Base-by-base conservation (phyloP, 2,797 vertebrate genomes). In the Oryzias dopingdopingensis region DNA sequence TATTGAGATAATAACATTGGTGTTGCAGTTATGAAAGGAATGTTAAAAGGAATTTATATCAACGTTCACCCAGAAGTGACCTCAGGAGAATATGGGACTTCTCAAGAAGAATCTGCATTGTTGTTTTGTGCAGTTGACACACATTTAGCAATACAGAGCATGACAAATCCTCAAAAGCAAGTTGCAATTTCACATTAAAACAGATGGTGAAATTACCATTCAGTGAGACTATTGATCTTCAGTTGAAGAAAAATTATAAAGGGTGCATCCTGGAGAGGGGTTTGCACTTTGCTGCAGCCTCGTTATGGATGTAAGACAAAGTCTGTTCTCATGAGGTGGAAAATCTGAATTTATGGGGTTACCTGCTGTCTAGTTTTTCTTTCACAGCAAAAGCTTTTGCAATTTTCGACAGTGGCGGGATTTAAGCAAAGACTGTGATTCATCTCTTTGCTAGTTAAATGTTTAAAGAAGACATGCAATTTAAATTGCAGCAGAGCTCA, bases 381-480 rank as follows among this genome's bases (percentile, higher is more conserved):
- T 81, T 84, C 84, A 81, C 70, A 79, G 69, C 70, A 76, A 79
- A 57, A 48, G 72, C 67, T 89, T 91, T 90, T 92, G 87, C 88
- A 91, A 94, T 91, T 93, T 90, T 81, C 80, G 84, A 82, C 82
- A 82, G 59, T 77, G 87, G 79, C 85, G 70, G 86, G 80, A 90
- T 89, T 91, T 93, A 83, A 86, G 82, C 81, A 88, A 86, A 90
- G 87, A 91, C 77, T 90, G 80, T 91, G 88, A 93, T 83, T 91
- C 76, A 83, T 83, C 74, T 86, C 74, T 91, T 89, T 83, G 85
- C 81, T 86, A 74, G 87, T 90, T 88, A 90, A 90, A 91, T 91
- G 89, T 90, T 91, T 92, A 88, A 90, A 91, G 90, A 92, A 90
- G 86, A 88, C 84, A 83, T 76, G 85, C 84, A 84, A 86, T 92